A percentile compares a stretch with the other conserved stretches of the same genome.
Evolutionary conservation across 1,140 invertebrate genomes (phyloP).

Genomic region (Periplaneta americana): DNA sequence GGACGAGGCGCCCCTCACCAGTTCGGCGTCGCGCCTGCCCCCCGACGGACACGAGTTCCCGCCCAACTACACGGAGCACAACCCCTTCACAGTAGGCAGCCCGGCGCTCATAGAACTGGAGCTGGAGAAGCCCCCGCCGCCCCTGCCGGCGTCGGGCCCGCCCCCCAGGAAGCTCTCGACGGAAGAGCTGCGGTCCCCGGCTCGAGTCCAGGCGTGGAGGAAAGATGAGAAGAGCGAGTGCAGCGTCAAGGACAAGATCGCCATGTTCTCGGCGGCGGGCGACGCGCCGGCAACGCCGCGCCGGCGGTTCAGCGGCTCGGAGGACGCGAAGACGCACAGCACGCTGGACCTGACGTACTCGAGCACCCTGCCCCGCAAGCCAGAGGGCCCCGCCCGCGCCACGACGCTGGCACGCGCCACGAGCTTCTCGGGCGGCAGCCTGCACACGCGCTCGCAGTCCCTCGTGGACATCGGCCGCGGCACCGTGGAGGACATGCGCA

Average conservation of each 20-base stretch:
- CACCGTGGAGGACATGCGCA: constrained; percentile 33
- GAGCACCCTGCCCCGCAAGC: neutral
- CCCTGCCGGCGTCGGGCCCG: constrained; percentile 36
- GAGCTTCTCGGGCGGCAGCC: constrained; percentile 41
- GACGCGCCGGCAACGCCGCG: constrained; percentile 33
- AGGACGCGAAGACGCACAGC: constrained; percentile 33
- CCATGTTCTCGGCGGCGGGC: constrained; percentile 66
- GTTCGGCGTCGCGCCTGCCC: constrained; percentile 57
- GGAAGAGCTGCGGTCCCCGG: constrained; percentile 8
- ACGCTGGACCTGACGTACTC: neutral
- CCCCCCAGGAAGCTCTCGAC: constrained; percentile 23
- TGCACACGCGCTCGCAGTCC: constrained; percentile 41
- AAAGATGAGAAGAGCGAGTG: constrained; percentile 71
- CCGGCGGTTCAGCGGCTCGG: constrained; percentile 37
- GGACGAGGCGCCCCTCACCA: constrained; percentile 27
- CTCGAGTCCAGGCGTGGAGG: constrained; percentile 33
- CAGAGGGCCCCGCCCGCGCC: neutral
- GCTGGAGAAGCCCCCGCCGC: constrained; percentile 32
- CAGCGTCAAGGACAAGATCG: constrained; percentile 81
- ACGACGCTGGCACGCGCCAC: constrained; percentile 40
- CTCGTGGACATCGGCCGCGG: constrained; percentile 37
- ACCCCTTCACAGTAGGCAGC: constrained; percentile 3
- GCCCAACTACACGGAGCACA: constrained; percentile 60
- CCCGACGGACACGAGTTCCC: constrained; percentile 87
- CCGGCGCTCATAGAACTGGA: constrained; percentile 9